Evolutionary conservation across 2,888 invertebrate genomes (phyloP), one percentile per base, ranked within the genome.

Genomic region (Phragmatobia fuliginosa): DNA sequence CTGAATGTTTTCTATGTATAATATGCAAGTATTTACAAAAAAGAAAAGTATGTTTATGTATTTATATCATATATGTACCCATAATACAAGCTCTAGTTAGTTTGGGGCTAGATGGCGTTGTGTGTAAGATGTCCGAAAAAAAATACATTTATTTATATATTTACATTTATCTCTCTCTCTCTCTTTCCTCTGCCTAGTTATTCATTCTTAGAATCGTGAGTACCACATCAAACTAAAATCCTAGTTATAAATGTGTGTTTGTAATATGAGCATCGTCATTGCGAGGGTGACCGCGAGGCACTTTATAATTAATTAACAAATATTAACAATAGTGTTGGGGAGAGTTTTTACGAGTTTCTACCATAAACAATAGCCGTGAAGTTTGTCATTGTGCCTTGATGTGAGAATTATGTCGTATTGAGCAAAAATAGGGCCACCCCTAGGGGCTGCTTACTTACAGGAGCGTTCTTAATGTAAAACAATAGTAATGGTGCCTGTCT

Each of bases 231-330:
- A 31, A 45, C 45, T 18, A 31, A 41, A 16, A 49, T 61, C 6
- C 16, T 56, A 45, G 31, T n/a, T 52, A 31, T 66, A 49, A 32
- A 45, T 74, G 62, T 59, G 49, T 16, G 14, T 38, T 58, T 33
- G 60, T 36, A 61, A 64, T 73, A 74, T 71, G 7, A 66, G 80
- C 76, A 67, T 45, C 74, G 78, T 84, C 83, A 83, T 72, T 61
- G 31, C 71, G 67, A 71, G 72, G 83, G 76, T 56, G 74, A 66
- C 72, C 71, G 36, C 38, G 62, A 61, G 67, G 72, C 71, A 79
- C 82, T 84, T 78, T 77, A 78, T 87, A 86, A 87, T 87, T 87
- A 88, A 87, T 87, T 83, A 86, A 83, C 81, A 82, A 85, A 83
- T 81, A 81, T 76, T 79, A 87, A 87, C 85, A 87, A 87, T 85